These are phyloP conservation scores for Andrena minutula DNA, from an alignment of 2,888 invertebrate species.

Conservation along the genomic window DNA sequence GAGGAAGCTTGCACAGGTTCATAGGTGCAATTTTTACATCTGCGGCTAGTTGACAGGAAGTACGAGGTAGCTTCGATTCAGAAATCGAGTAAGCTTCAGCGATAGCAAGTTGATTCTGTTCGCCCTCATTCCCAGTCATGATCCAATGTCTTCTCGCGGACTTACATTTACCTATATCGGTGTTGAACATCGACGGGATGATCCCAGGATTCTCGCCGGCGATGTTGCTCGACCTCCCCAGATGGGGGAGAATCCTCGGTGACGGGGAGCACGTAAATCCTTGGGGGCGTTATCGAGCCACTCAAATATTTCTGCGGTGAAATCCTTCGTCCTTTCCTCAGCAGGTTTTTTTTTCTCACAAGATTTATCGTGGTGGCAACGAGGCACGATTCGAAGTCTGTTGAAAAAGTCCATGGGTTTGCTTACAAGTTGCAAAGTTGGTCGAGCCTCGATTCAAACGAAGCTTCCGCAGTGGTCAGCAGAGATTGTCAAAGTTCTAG, in stretches of 20 bases:
- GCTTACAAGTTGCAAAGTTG: slow-evolving; percentile 9
- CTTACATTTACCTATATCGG: neutral
- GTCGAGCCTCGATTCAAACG: slow-evolving; percentile 18
- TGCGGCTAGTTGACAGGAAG: neutral
- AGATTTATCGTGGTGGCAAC: slow-evolving; percentile 54
- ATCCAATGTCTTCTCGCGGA: slow-evolving; percentile 20
- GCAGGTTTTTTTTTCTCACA: neutral
- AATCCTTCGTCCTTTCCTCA: slow-evolving; percentile 21
- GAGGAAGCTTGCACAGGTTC: no score
- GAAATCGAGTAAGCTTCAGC: neutral
- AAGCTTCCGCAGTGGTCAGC: neutral
- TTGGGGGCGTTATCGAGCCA: slow-evolving; percentile 54
- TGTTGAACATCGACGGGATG: slow-evolving; percentile 40
- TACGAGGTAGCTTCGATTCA: neutral
- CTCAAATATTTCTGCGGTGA: slow-evolving; percentile 58
- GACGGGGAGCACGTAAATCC: slow-evolving; percentile 59
- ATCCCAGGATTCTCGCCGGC: slow-evolving; percentile 37
- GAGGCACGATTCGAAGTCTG: slow-evolving; percentile 42
- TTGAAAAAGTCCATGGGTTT: slow-evolving; percentile 31
- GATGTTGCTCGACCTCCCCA: slow-evolving; percentile 18
- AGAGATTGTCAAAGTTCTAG: no score
- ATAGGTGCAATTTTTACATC: neutral
- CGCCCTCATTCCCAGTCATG: neutral
- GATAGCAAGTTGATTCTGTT: neutral
- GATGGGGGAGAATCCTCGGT: slow-evolving; percentile 12